Conservation (phyloP, 2,113 vertebrate species). For the Eidolon helvum region DNA sequence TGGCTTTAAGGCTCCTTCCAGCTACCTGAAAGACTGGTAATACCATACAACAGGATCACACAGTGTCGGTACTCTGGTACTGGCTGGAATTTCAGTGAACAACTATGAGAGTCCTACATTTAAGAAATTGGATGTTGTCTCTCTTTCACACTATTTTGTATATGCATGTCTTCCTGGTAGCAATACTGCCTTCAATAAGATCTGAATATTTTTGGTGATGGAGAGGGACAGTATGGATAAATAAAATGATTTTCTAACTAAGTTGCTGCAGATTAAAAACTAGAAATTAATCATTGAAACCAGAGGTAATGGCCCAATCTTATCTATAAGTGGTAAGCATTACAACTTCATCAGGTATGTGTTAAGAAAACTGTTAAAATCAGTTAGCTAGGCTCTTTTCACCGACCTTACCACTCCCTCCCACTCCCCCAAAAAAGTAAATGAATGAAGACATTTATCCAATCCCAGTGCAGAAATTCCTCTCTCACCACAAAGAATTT, state of each 20-base stretch:
- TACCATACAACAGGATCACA: background rate
- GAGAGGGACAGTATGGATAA: background rate
- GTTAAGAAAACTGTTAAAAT: background rate
- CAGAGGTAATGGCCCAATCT: background rate
- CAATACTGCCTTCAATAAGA: background rate
- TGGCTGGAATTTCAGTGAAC: background rate
- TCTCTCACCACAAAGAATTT: background rate
- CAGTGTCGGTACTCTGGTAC: background rate
- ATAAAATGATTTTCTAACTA: background rate
- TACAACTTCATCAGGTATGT: background rate
- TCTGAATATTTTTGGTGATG: background rate
- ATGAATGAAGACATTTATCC: background rate
- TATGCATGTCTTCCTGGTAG: background rate
- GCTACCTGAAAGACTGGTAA: background rate
- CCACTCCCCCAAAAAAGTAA: background rate
- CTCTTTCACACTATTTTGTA: background rate
- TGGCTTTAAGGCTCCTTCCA: background rate
- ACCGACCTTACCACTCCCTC: background rate
- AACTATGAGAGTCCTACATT: background rate
- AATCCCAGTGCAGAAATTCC: slow-evolving; percentile 3
- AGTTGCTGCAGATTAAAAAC: background rate
- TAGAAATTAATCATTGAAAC: background rate
- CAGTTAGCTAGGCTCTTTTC: background rate
- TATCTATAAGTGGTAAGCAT: background rate
- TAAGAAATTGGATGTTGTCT: background rate